Conservation (phyloP, 1,140 invertebrate genomes). For the Hyphantria cunea region DNA sequence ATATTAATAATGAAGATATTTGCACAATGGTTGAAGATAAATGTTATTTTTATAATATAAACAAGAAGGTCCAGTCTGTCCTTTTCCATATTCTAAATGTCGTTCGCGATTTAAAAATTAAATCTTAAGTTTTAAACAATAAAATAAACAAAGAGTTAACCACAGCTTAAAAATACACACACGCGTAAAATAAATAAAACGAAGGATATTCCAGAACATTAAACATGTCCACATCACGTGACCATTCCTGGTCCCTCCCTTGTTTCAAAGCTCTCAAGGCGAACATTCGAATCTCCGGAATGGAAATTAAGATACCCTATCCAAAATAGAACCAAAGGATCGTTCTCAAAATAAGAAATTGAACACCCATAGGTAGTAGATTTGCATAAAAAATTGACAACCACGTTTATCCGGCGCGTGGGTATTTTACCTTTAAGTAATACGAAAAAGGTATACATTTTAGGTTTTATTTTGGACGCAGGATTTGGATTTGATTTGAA, state of each 20-base stretch:
- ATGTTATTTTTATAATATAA: too few relatives aligned
- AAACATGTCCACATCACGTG: conserved; percentile 9
- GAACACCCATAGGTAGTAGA: conserved; percentile 35
- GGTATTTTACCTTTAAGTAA: conserved; percentile 11
- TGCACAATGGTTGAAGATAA: too few relatives aligned
- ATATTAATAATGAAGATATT: too few relatives aligned
- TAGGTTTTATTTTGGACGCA: conserved; percentile 17
- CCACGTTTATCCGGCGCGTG: conserved; percentile 25
- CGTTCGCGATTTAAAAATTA: too few relatives aligned
- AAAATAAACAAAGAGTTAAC: too few relatives aligned
- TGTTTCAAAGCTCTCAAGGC: conserved; percentile 22
- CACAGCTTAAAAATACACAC: not conserved
- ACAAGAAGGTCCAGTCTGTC: too few relatives aligned
- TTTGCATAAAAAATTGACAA: conserved; percentile 53
- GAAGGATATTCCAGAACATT: conserved; percentile 5
- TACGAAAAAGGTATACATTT: conserved; percentile 3
- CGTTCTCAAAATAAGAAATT: conserved; percentile 39
- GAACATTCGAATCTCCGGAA: conserved; percentile 31
- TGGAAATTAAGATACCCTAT: conserved; percentile 42
- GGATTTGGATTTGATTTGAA: conserved; percentile 7
- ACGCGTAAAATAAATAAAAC: conserved; percentile 5
- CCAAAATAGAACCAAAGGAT: conserved; percentile 24
- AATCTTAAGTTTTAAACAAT: too few relatives aligned
- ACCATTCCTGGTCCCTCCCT: conserved; percentile 3
- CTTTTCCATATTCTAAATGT: too few relatives aligned